Percentiles rank a stretch among this genome's conserved stretches.
These are phyloP conservation scores for Drepana arcuata DNA, from an alignment of 1,140 invertebrate species.

Conservation along the genomic window DNA sequence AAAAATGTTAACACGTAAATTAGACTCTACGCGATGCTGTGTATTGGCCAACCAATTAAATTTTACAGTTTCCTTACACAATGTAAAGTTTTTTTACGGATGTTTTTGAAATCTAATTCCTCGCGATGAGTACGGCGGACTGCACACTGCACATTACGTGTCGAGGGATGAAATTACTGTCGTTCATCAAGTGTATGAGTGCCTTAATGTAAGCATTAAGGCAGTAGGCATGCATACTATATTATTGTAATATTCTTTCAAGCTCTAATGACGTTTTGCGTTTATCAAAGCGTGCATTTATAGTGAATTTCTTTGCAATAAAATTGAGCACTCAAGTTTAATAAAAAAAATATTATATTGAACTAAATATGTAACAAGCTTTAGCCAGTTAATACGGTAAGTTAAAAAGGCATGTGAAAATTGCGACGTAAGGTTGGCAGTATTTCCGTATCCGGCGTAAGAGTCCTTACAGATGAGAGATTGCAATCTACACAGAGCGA, in stretches of 20 bases:
- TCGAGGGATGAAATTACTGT: conserved; percentile 21
- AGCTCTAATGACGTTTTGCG: conserved; percentile 43
- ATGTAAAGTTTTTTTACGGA: too few species aligned
- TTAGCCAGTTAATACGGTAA: conserved; percentile 45
- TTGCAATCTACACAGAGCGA: conserved; percentile 59
- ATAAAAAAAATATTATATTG: conserved; percentile 59
- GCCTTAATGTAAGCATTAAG: too few species aligned
- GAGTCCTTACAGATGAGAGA: conserved; percentile 59
- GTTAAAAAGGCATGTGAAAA: conserved; percentile 66
- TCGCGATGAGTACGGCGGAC: too few species aligned
- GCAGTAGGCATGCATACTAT: too few species aligned
- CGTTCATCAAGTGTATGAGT: too few species aligned
- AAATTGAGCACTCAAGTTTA: conserved; percentile 52
- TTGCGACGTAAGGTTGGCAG: conserved; percentile 65
- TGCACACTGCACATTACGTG: conserved; percentile 36
- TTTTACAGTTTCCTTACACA: conserved; percentile 50
- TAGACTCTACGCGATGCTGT: conserved; percentile 49
- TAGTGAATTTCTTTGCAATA: conserved; percentile 15
- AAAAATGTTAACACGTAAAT: conserved; percentile 71
- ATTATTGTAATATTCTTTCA: conserved; percentile 35
- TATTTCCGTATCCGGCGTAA: conserved; percentile 57
- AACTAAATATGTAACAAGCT: conserved; percentile 45
- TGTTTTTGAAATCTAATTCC: too few species aligned
- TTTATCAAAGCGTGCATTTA: conserved; percentile 27
- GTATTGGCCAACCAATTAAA: conserved; percentile 69